A percentile compares a stretch with the other conserved stretches of the same genome.
These are phyloP conservation scores for Omphaloscelis lunosa DNA, from an alignment of 2,888 invertebrate genomes.

Conservation along the genomic window DNA sequence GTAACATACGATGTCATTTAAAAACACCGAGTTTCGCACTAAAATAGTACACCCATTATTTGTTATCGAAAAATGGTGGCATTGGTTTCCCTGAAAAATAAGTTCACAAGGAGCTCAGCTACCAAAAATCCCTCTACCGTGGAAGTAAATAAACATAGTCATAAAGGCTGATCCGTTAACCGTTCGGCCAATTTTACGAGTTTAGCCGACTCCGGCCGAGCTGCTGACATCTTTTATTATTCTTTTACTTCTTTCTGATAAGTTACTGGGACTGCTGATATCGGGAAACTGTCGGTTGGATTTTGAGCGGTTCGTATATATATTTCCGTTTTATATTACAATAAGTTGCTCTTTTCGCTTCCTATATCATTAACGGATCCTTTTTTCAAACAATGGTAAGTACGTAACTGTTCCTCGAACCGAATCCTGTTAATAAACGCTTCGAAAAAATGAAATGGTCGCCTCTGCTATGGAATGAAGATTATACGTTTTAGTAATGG, in stretches of 20 bases:
- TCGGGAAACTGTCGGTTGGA: background rate
- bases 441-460: background rate
- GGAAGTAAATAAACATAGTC: conserved; percentile 45
- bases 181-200: conserved; percentile 42
- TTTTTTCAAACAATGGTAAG: too few relatives aligned
- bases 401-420: background rate
- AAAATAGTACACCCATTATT: background rate
- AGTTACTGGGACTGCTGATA: conserved; percentile 2
- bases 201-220: conserved; percentile 3
- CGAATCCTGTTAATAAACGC: background rate
- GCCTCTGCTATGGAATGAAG: background rate
- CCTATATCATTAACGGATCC: background rate
- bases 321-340: background rate
- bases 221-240: conserved; percentile 25
- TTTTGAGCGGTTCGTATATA: background rate
- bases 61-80: background rate
- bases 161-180: conserved; percentile 42
- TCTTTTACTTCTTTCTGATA: conserved; percentile 34
- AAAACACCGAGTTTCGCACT: background rate
- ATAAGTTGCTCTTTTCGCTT: background rate
- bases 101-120: background rate
- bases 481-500: background rate
- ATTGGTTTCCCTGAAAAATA: background rate
- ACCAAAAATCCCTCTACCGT: conserved; percentile 14
- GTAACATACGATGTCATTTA: background rate